These are phyloP conservation scores for Sebastes aleutianus DNA, from an alignment of 2,797 vertebrate species.

Conservation along the genomic window DNA sequence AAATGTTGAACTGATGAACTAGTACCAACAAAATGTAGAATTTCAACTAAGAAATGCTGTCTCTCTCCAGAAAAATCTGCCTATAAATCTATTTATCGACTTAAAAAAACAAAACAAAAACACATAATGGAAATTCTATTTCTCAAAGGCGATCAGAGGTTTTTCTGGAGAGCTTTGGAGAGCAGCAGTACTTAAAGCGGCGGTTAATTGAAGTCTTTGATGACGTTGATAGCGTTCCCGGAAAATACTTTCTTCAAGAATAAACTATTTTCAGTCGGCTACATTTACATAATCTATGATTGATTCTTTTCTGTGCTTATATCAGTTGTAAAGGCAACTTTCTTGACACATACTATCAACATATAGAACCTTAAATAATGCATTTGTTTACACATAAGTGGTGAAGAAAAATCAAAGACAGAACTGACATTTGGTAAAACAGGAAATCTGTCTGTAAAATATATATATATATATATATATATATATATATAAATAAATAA, in stretches of 20 bases:
- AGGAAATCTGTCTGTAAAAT: not conserved
- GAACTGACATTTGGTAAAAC: not conserved
- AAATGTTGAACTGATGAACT: not conserved
- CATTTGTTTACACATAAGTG: not conserved
- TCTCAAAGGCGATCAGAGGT: not conserved
- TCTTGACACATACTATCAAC: not conserved
- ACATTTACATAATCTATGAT: not conserved
- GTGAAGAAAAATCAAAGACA: not conserved
- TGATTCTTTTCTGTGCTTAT: not conserved
- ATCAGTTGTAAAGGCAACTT: not conserved
- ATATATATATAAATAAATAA: no score
- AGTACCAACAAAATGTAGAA: not conserved
- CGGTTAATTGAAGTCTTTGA: not conserved
- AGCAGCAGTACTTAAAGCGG: not conserved
- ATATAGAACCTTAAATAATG: not conserved
- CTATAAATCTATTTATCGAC: not conserved
- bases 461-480: no score
- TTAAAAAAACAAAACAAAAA: not conserved
- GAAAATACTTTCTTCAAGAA: not conserved
- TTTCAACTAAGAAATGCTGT: not conserved
- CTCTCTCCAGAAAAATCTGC: not conserved
- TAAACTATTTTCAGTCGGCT: not conserved
- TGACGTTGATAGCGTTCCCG: not conserved
- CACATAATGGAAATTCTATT: not conserved
- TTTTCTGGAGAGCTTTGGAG: not conserved